Percentiles rank a stretch among this genome's conserved stretches.
Evolutionary conservation across 2,888 invertebrate species (phyloP).

Genomic region (Orthosia cruda): DNA sequence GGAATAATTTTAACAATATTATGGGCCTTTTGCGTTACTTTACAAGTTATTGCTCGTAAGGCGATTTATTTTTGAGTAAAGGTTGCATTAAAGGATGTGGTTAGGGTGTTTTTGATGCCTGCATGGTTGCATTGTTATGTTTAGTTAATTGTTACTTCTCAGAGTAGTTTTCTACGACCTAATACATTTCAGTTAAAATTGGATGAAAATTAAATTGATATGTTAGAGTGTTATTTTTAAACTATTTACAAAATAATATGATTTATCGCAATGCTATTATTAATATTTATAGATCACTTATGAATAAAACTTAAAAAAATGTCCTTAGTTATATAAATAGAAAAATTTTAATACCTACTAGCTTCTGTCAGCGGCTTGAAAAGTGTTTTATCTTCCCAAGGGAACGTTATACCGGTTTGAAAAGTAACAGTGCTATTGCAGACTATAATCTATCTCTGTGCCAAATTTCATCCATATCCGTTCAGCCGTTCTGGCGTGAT

Average conservation of each 20-base stretch:
- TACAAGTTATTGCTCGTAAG: slow-evolving; percentile 38
- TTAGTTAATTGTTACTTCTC: not conserved
- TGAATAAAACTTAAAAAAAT: too few species aligned
- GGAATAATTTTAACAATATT: slow-evolving; percentile 53
- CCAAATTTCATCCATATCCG: too few species aligned
- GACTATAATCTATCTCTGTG: too few species aligned
- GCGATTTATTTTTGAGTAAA: slow-evolving; percentile 13
- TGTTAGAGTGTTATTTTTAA: not conserved
- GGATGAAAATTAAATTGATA: not conserved
- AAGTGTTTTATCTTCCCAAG: too few species aligned
- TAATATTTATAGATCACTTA: too few species aligned
- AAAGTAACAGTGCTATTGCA: too few species aligned
- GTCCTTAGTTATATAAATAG: too few species aligned
- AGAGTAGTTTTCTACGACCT: not conserved
- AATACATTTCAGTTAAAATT: not conserved
- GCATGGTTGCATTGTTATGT: not conserved
- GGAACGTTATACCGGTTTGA: too few species aligned
- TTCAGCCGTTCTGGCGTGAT: too few species aligned
- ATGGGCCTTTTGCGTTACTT: slow-evolving; percentile 52
- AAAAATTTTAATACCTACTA: too few species aligned
- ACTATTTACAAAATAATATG: not conserved
- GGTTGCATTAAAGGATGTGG: not conserved
- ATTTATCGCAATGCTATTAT: too few species aligned
- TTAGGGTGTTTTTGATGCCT: not conserved
- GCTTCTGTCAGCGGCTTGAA: too few species aligned